These are phyloP conservation scores for Chelonus formosanus DNA, from an alignment of 2,888 invertebrate species.

Conservation along the genomic window DNA sequence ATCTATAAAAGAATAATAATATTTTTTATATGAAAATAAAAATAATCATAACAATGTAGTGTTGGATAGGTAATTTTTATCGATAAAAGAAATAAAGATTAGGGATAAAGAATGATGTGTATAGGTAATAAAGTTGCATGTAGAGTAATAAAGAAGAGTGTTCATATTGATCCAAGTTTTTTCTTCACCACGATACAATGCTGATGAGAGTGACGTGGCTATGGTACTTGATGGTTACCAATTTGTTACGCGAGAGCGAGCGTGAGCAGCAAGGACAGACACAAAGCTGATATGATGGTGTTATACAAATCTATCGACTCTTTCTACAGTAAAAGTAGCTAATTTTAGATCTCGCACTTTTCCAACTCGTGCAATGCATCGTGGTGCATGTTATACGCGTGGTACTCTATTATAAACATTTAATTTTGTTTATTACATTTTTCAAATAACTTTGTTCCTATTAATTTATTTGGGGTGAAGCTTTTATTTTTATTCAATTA, in stretches of 20 bases:
- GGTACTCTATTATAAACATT: too few species aligned
- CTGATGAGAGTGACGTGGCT: slow-evolving; percentile 9
- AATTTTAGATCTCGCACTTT: too few species aligned
- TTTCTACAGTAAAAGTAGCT: background rate
- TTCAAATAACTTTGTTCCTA: too few species aligned
- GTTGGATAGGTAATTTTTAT: too few species aligned
- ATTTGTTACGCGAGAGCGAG: slow-evolving; percentile 55
- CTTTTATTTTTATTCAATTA: too few species aligned
- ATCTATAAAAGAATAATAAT: too few species aligned
- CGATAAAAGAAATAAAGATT: background rate
- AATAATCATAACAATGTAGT: too few species aligned
- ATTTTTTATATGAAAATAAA: too few species aligned
- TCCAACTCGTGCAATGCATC: too few species aligned
- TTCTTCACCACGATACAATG: background rate
- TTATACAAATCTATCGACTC: slow-evolving; percentile 32
- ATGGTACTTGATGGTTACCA: slow-evolving; percentile 38
- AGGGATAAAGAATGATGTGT: background rate
- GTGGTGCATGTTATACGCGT: too few species aligned
- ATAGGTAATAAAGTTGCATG: background rate
- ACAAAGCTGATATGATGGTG: slow-evolving; percentile 37
- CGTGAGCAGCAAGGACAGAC: slow-evolving; percentile 46
- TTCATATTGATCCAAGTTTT: slow-evolving; percentile 23
- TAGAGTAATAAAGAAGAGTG: slow-evolving; percentile 4
- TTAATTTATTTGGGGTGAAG: too few species aligned
- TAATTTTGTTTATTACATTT: too few species aligned